Evolutionary conservation across 2,888 invertebrate genomes (phyloP), one percentile per base, ranked within the genome.

Genomic region (Gastrophysa polygoni): DNA sequence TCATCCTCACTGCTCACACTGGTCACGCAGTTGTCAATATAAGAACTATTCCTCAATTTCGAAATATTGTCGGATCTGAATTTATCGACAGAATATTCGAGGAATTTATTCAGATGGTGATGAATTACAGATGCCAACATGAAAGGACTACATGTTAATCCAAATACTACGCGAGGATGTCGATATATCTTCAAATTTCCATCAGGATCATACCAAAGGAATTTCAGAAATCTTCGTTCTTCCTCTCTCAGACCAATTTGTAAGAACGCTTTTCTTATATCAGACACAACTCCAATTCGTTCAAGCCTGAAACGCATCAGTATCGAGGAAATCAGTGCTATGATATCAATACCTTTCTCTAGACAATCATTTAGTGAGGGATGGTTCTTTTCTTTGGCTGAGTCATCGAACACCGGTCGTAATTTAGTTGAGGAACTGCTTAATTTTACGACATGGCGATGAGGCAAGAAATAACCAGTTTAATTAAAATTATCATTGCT

Each of bases 321-420:
- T 49, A 49, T 14, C 21, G 48, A 49, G 4, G 48, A 11, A 49
- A 49, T 49, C 16, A 49, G n/a, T n/a, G n/a, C n/a, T n/a, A n/a
- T n/a, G n/a, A n/a, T 11, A 24, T 48, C 21, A 7, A 21, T 17
- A 4, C 48, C 28, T 14, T n/a, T n/a, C 28, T 48, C 16, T 48
- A 48, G 21, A 24, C 48, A 48, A 16, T 48, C 14, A 48, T 48
- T 48, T 4, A 1, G n/a, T 6, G 24, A 48, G 17, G 48, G 28
- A 21, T 24, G n/a, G 21, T 48, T 48, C 1, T 49, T 49, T 24
- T 21, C 24, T 49, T 21, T 49, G 48, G 48, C 48, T n/a, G 28
- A 48, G 21, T 21, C 48, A 48, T 48, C 48, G 11, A 48, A 48
- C 6, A 18, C 48, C 1, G 48, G 48, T 16, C 20, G 48, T 5